Base-by-base conservation (phyloP, 2,888 invertebrate genomes). In the Drosophila flavopinicola region DNA sequence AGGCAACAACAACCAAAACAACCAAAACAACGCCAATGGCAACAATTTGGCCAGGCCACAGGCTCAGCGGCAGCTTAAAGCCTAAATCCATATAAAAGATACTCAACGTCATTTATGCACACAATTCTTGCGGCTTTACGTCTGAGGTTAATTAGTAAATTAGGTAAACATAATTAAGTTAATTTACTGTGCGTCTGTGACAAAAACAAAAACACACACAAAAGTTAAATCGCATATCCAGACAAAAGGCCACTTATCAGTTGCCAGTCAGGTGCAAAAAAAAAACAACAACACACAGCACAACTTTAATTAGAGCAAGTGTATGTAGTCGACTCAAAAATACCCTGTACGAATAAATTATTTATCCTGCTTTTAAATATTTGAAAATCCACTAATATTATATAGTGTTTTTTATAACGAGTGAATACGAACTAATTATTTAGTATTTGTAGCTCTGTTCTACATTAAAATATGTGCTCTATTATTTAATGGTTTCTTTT, bases 101-200 rank as follows among this genome's bases (percentile, higher is more conserved):
- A 49, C 38, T 64, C 38, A 35, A 61, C 30, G 47, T 38, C 53
- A 65, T 57, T 67, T 61, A 52, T 38, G 15, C 57, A 66, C 51
- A 83, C 63, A 78, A 68, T 79, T 66, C 65, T 61, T 74, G 80
- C 33, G 79, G 77, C 66, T 61, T 71, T 60, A 29, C 45, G 58
- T 59, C 68, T 69, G 65, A 72, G 78, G 72, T 73, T 83, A 85
- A 83, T 83, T 77, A 83, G 77, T 71, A 79, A 83, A 85, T 85
- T 83, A 85, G 79, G 79, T 77, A 83, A 83, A 85, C 79, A 83
- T 77, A 83, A 83, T 83, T 77, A 82, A 77, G 59, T 69, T 83
- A 82, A 85, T 77, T 72, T 75, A 69, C 65, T 57, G 70, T 59
- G 53, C 57, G 53, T 63, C 48, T 68, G 66, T 44, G 66, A 64